These are phyloP conservation scores for Trichonephila clavata DNA, from an alignment of 1,140 invertebrate genomes.

Conservation along the genomic window DNA sequence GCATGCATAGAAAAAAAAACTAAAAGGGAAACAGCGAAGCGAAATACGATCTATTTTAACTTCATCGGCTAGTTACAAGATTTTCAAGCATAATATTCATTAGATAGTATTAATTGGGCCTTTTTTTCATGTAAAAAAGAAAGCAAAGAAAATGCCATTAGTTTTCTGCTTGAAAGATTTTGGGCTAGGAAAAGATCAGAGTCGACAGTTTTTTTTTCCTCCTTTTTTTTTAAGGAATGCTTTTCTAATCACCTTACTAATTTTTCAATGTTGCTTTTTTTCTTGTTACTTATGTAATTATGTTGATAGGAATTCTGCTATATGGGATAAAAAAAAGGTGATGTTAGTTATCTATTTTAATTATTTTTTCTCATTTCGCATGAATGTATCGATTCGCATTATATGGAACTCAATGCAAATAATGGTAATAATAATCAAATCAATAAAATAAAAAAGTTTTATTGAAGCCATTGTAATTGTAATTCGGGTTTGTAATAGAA, in stretches of 20 bases:
- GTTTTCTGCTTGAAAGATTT: constrained; percentile 9
- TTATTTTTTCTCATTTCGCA: neutral
- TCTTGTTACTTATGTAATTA: neutral
- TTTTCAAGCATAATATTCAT: constrained; percentile 42
- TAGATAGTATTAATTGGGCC: constrained; percentile 31
- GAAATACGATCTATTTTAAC: constrained; percentile 27
- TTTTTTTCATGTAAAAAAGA: neutral
- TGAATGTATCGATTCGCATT: too few relatives aligned
- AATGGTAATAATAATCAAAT: too few relatives aligned
- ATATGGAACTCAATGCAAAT: too few relatives aligned
- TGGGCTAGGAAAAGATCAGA: neutral
- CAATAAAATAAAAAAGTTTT: too few relatives aligned
- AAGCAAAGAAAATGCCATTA: constrained; percentile 3
- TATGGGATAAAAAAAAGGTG: neutral
- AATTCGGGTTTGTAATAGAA: too few relatives aligned
- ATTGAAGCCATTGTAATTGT: too few relatives aligned
- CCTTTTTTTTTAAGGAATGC: neutral
- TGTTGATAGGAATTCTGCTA: neutral
- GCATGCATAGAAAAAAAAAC: neutral
- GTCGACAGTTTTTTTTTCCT: neutral
- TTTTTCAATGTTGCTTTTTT: neutral
- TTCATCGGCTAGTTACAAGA: neutral
- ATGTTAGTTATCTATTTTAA: neutral
- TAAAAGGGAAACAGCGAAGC: neutral
- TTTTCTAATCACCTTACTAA: neutral